Evolutionary conservation across 2,888 invertebrate genomes (phyloP).

Genomic region (Meiosimyza platycephala): DNA sequence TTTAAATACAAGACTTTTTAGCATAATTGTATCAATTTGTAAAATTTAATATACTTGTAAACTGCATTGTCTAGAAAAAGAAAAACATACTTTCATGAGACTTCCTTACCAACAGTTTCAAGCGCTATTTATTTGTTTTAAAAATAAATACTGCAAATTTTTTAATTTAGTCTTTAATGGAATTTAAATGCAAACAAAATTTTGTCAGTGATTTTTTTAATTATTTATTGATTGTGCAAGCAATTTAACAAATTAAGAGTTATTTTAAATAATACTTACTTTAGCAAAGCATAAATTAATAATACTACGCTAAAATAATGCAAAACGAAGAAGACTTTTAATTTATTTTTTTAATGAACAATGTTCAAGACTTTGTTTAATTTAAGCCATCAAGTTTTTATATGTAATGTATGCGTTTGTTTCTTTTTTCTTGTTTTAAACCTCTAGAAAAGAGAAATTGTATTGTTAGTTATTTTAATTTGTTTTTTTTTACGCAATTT

Average conservation of each 20-base stretch:
- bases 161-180: constrained; percentile 1
- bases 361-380: constrained; percentile 14
- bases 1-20: constrained; percentile 39
- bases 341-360: constrained; percentile 17
- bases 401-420: not conserved
- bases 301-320: constrained; percentile 18
- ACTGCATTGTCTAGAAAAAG: not conserved
- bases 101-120: constrained; percentile 32
- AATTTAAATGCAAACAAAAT: constrained; percentile 21
- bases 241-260: constrained; percentile 4
- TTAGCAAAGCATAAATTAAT: constrained; percentile 11
- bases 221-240: constrained; percentile 19
- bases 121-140: constrained; percentile 42
- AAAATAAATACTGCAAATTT: constrained; percentile 35
- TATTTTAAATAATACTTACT: not conserved
- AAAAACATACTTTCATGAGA: constrained; percentile 29
- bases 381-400: constrained; percentile 1
- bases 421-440: not conserved
- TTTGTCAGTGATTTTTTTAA: constrained; percentile 10
- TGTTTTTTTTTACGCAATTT: not conserved
- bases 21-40: constrained; percentile 30
- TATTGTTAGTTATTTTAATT: not conserved
- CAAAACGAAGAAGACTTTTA: constrained; percentile 19
- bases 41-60: not conserved
- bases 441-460: not conserved